A percentile compares a stretch with the other conserved stretches of the same genome.
These are phyloP conservation scores for Nipponacmea schrenckii DNA, from an alignment of 2,888 invertebrate genomes.

Conservation along the genomic window DNA sequence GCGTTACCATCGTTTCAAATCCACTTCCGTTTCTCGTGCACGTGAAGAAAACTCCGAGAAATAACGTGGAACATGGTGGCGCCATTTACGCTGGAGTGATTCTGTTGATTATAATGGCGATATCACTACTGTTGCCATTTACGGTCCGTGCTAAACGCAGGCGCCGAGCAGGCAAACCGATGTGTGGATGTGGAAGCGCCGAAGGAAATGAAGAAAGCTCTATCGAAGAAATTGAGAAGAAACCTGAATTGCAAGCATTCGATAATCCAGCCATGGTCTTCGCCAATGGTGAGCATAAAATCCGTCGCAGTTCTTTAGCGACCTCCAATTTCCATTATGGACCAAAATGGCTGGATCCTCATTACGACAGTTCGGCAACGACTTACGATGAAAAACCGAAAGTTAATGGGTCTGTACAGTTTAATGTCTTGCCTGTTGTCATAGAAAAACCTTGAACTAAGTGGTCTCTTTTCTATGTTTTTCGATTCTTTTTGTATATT, in stretches of 20 bases:
- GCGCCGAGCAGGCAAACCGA: slow-evolving; percentile 43
- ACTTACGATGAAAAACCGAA: too few relatives aligned
- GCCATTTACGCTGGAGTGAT: slow-evolving; percentile 53
- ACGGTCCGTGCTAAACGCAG: slow-evolving; percentile 52
- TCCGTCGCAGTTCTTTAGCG: slow-evolving; percentile 7
- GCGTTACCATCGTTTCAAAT: slow-evolving; percentile 40
- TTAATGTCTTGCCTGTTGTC: too few relatives aligned
- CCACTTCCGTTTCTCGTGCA: slow-evolving; percentile 50
- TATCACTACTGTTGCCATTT: slow-evolving; percentile 52
- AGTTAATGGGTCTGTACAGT: too few relatives aligned
- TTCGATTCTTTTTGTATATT: too few relatives aligned
- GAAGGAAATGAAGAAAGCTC: slow-evolving; percentile 12
- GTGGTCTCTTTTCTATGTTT: too few relatives aligned
- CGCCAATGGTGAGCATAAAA: background rate
- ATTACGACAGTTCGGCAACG: slow-evolving; percentile 13
- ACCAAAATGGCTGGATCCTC: slow-evolving; percentile 36
- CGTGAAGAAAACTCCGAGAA: slow-evolving; percentile 31
- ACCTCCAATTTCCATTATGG: slow-evolving; percentile 28
- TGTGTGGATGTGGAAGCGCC: slow-evolving; percentile 39
- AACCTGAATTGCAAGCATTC: background rate
- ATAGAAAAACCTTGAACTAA: too few relatives aligned
- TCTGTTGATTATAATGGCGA: slow-evolving; percentile 43
- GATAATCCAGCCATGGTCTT: background rate
- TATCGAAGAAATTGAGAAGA: background rate
- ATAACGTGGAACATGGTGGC: slow-evolving; percentile 24